Conservation (phyloP, 2,113 vertebrate genomes). For the Oryzias curvinotus region DNA sequence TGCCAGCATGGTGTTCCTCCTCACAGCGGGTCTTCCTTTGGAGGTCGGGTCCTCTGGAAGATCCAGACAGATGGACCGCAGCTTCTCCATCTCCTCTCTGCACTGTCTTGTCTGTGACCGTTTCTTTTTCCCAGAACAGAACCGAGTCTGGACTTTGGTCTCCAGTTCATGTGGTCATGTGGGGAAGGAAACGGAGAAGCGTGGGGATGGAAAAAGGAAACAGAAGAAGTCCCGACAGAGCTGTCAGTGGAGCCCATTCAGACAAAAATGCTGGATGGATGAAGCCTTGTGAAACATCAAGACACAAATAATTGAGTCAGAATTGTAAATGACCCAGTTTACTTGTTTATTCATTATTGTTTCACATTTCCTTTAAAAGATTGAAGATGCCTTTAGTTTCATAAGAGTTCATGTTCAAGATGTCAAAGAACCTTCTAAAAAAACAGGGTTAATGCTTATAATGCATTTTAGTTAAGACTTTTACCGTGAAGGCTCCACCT, state of each 20-base stretch:
- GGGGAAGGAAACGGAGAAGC: neutral
- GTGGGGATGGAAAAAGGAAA: neutral
- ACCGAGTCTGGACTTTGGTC: neutral
- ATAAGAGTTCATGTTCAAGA: no score
- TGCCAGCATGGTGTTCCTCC: neutral
- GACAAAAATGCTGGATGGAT: neutral
- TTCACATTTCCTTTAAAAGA: no score
- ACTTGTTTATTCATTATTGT: no score
- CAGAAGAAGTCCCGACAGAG: neutral
- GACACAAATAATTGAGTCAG: no score
- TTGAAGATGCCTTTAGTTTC: no score
- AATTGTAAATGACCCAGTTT: no score
- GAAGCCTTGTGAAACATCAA: no score
- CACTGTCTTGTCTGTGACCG: neutral
- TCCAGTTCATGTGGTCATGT: neutral
- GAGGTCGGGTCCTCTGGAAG: neutral
- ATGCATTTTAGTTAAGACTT: no score
- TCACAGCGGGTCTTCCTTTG: neutral
- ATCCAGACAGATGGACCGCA: slow-evolving; percentile 6
- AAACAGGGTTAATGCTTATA: no score
- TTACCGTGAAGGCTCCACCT: no score
- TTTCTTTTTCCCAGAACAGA: neutral
- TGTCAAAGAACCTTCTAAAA: no score
- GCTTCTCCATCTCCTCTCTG: slow-evolving; percentile 4
- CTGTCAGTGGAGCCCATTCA: neutral